These are phyloP conservation scores for Polydrusus tereticollis DNA, from an alignment of 2,888 invertebrate species.

Conservation along the genomic window DNA sequence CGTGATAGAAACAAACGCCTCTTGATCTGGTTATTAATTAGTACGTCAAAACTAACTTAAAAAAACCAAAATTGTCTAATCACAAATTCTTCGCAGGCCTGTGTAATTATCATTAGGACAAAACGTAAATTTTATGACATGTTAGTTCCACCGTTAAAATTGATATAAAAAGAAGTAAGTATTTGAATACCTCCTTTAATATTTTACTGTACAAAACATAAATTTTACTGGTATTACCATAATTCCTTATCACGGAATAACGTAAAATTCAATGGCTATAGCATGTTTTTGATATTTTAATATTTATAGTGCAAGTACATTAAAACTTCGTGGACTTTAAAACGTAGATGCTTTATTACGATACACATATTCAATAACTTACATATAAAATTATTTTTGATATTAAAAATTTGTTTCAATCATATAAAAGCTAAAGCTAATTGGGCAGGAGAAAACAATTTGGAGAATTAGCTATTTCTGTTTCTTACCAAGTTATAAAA, in stretches of 20 bases:
- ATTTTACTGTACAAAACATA: slow-evolving; percentile 3
- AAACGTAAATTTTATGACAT: too few relatives aligned
- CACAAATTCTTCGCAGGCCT: too few relatives aligned
- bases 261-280: slow-evolving; percentile 16
- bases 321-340: slow-evolving; percentile 22
- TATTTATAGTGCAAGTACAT: slow-evolving; percentile 27
- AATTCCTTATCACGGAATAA: slow-evolving; percentile 32
- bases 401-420: too few relatives aligned
- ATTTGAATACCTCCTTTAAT: slow-evolving; percentile 8
- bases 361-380: slow-evolving; percentile 7
- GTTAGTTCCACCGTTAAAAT: background rate
- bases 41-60: too few relatives aligned
- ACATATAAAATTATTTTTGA: background rate
- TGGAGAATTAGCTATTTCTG: too few relatives aligned
- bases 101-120: too few relatives aligned
- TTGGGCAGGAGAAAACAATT: too few relatives aligned
- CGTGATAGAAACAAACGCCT: too few relatives aligned
- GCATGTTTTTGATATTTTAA: slow-evolving; percentile 31
- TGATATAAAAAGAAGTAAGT: background rate
- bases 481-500: too few relatives aligned
- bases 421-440: too few relatives aligned
- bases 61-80: too few relatives aligned
- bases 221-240: slow-evolving; percentile 23
- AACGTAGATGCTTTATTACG: slow-evolving; percentile 22
- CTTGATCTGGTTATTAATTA: too few relatives aligned